These are phyloP conservation scores for Maniola jurtina DNA, from an alignment of 1,140 invertebrate genomes.

Conservation along the genomic window DNA sequence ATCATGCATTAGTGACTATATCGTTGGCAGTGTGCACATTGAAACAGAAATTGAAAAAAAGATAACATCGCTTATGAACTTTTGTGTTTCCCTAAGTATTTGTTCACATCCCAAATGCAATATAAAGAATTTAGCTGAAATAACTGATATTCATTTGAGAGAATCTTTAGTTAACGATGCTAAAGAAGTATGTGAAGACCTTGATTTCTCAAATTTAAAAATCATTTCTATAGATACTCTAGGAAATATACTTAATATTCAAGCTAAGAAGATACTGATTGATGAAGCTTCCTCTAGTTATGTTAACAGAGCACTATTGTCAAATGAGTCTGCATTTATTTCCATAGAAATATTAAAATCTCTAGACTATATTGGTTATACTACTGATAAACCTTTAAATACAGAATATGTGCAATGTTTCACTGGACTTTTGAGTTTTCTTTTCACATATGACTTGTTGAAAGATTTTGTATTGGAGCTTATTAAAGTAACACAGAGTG, in stretches of 20 bases:
- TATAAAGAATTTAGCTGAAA: constrained; percentile 61
- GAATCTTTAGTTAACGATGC: constrained; percentile 59
- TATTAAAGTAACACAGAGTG: constrained; percentile 66
- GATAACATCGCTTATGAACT: constrained; percentile 55
- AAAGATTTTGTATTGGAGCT: constrained; percentile 72
- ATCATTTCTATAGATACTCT: constrained; percentile 48
- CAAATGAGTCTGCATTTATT: constrained; percentile 62
- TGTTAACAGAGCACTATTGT: constrained; percentile 55
- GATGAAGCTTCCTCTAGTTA: constrained; percentile 32
- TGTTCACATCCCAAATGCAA: constrained; percentile 54
- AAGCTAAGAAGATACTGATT: constrained; percentile 48
- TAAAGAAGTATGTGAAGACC: constrained; percentile 52
- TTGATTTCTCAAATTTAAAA: constrained; percentile 55
- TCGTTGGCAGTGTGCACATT: constrained; percentile 35
- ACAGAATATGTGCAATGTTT: constrained; percentile 68
- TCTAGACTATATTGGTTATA: constrained; percentile 39
- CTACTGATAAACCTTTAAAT: constrained; percentile 36
- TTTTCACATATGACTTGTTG: constrained; percentile 78
- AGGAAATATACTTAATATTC: constrained; percentile 44
- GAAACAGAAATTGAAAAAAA: constrained; percentile 40
- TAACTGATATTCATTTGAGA: constrained; percentile 53
- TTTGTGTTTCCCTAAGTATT: constrained; percentile 61
- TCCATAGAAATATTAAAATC: constrained; percentile 54
- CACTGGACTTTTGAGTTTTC: constrained; percentile 76
- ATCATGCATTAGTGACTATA: constrained; percentile 51